Evolutionary conservation across 2,888 invertebrate genomes (phyloP).

Genomic region (Drosophila rellima): DNA sequence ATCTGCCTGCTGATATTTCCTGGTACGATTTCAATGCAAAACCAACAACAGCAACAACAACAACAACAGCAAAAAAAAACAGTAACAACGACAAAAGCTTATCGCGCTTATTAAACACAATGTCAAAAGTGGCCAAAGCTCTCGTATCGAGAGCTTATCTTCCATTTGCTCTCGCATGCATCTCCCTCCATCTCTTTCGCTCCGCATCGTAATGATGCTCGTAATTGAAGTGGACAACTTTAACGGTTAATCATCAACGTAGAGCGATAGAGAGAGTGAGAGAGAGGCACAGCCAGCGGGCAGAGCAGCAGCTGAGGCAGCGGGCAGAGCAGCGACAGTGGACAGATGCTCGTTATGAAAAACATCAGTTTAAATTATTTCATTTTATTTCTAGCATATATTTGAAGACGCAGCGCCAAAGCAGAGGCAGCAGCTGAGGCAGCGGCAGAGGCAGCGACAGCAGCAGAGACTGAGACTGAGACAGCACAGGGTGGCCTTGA

Average conservation of each 20-base stretch:
- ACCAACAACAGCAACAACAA: slow-evolving; percentile 13
- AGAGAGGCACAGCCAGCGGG: slow-evolving; percentile 1
- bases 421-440: neutral
- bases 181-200: neutral
- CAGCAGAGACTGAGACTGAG: neutral
- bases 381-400: neutral
- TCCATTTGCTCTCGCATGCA: slow-evolving; percentile 25
- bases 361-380: neutral
- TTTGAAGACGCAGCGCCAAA: neutral
- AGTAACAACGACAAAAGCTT: slow-evolving; percentile 57
- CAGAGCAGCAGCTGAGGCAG: neutral
- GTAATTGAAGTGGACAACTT: slow-evolving; percentile 43
- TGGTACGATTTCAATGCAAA: slow-evolving; percentile 72
- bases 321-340: neutral
- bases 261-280: neutral
- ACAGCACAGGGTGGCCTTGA: slow-evolving; percentile 48
- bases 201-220: slow-evolving; percentile 23
- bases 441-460: neutral
- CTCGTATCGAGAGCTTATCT: slow-evolving; percentile 72
- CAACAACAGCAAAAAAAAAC: slow-evolving; percentile 28
- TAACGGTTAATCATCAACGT: slow-evolving; percentile 35
- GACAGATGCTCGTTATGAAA: neutral
- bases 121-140: slow-evolving; percentile 77
- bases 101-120: slow-evolving; percentile 75
- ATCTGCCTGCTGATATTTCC: slow-evolving; percentile 75